Base-by-base conservation (phyloP, 2,888 invertebrate genomes). In the Epirrhoe alternata region DNA sequence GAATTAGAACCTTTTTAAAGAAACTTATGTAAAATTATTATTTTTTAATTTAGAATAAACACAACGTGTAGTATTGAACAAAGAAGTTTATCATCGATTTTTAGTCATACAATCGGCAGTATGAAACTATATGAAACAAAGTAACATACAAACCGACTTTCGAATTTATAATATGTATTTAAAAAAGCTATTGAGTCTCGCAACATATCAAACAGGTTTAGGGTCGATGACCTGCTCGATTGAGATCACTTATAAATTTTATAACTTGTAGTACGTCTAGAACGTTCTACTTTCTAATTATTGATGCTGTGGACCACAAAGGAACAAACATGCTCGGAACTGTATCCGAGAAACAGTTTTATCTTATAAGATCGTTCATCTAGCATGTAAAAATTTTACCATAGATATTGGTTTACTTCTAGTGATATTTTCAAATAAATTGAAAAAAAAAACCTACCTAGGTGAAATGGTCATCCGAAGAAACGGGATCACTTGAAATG, bases 151-250 rank as follows among this genome's bases (percentile, higher is more conserved):
- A 42, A 42, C 38, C 38, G 10, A 38, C 38, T 42, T 42, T 42
- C 38, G 38, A 42, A 42, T 42, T 12, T 42, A 42, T 42, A 12
- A 42, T 10, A 12, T 42, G 12, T 12, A 42, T 42, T 42, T 4
- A 42, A 0, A 42, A 12, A 50, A 65, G 53, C n/a, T 54, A 66
- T 51, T 50, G 52, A 63, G 56, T 58, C 64, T 68, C 53, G 61
- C 33, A 53, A 61, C 61, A 51, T 69, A 69, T 73, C 61, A 72
- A 77, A 72, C 76, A 47, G 66, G 77, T 74, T 64, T 54, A 24
- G 59, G 59, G 78, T 77, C 78, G 66, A 59, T 64, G 76, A 76
- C 76, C 78, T 57, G 55, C 49, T 58, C 64, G 71, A 78, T 71
- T 77, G 74, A 77, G 76, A 74, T 73, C 73, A 76, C 66, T 74